phyloP scores from a whole-genome alignment of 2,888 invertebrate species.

The Apodemia mormo region DNA sequence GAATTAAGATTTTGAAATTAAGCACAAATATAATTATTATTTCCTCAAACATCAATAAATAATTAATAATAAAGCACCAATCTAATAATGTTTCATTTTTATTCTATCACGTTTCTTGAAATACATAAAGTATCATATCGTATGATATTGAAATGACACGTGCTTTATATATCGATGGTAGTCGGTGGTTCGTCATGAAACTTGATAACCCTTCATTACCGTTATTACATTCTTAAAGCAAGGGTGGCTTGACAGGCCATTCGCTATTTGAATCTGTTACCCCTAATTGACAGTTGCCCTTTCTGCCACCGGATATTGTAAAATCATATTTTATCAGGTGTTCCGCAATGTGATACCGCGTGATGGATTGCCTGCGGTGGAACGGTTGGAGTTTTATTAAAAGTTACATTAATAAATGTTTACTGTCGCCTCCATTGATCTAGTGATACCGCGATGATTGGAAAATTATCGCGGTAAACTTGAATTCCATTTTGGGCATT shows the following conservation, averaged over 20 bases:
- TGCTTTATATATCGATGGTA: background rate
- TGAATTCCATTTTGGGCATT: too few relatives aligned
- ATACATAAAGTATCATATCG: too few relatives aligned
- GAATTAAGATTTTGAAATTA: too few relatives aligned
- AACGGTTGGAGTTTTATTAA: background rate
- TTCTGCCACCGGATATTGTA: conserved; percentile 32
- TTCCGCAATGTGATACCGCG: background rate
- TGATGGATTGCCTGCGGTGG: background rate
- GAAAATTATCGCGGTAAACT: too few relatives aligned
- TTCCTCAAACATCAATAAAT: too few relatives aligned
- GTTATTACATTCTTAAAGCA: conserved; percentile 43
- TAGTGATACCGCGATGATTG: too few relatives aligned
- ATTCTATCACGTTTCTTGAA: too few relatives aligned
- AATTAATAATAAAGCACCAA: too few relatives aligned
- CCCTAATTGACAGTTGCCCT: conserved; percentile 36
- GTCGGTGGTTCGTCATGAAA: conserved; percentile 31
- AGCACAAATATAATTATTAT: too few relatives aligned
- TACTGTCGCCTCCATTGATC: background rate
- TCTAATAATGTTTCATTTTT: too few relatives aligned
- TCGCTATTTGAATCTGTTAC: conserved; percentile 28
- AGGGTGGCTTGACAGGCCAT: conserved; percentile 30
- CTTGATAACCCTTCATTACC: conserved; percentile 50
- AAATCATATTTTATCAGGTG: conserved; percentile 35
- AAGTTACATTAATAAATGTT: background rate
- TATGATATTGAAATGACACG: background rate